These are phyloP conservation scores for Sminthurinus aureus DNA, from an alignment of 2,888 invertebrate genomes.

Conservation along the genomic window DNA sequence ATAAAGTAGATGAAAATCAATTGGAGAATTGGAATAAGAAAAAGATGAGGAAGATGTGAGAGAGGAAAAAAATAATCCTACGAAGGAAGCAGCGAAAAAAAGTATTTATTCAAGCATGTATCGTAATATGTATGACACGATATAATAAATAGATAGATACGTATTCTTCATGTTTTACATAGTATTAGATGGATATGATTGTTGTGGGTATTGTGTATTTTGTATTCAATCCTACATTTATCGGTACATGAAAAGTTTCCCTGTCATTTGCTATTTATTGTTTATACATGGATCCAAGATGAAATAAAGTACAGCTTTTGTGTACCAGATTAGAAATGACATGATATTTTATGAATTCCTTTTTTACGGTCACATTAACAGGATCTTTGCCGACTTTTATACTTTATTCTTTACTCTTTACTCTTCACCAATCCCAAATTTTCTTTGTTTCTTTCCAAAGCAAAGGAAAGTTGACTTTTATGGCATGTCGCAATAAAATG, in stretches of 20 bases:
- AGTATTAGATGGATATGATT: not conserved
- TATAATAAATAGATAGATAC: too few species aligned
- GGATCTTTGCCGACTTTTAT: too few species aligned
- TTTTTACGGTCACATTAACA: too few species aligned
- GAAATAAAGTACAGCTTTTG: too few species aligned
- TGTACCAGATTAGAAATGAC: too few species aligned
- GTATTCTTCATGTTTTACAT: not conserved
- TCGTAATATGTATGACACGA: too few species aligned
- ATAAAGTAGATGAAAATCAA: slow-evolving; percentile 39
- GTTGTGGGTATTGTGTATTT: not conserved
- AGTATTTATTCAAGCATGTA: not conserved
- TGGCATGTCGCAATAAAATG: too few species aligned
- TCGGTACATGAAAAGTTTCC: not conserved
- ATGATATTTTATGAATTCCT: too few species aligned
- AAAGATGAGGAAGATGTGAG: not conserved
- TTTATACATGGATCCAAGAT: not conserved
- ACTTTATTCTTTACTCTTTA: too few species aligned
- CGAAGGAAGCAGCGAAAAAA: not conserved
- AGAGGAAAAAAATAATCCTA: not conserved
- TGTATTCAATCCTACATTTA: not conserved
- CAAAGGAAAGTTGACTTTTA: too few species aligned
- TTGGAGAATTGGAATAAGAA: slow-evolving; percentile 32
- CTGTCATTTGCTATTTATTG: not conserved
- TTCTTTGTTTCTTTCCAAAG: too few species aligned
- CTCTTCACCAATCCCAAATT: too few species aligned